A percentile compares a stretch with the other conserved stretches of the same genome.
Evolutionary conservation across 2,888 invertebrate species (phyloP).

Genomic region (Rhagonycha fulva): DNA sequence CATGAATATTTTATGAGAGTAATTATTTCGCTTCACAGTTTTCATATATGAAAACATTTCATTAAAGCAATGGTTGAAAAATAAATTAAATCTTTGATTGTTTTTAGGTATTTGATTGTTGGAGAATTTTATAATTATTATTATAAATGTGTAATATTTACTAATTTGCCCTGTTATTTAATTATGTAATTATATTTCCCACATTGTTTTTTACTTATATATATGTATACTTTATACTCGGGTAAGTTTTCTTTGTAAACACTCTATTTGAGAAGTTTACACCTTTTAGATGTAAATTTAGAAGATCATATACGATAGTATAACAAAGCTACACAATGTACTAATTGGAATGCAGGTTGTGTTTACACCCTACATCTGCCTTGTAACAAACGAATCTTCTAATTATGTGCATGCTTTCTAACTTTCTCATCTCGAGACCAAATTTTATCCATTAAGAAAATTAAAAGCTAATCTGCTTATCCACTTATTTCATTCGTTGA

Average conservation of each 20-base stretch:
- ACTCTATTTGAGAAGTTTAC: conserved; percentile 23
- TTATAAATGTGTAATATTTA: not conserved
- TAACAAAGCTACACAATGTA: conserved; percentile 26
- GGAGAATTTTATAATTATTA: not conserved
- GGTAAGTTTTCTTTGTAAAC: conserved; percentile 23
- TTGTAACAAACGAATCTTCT: conserved; percentile 28
- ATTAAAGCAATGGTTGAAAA: conserved; percentile 11
- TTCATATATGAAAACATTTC: conserved; percentile 30
- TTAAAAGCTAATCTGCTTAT: conserved; percentile 19
- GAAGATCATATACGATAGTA: conserved; percentile 20
- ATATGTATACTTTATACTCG: not conserved
- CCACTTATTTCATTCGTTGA: conserved; percentile 8
- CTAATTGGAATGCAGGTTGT: conserved; percentile 30
- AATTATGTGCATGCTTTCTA: conserved; percentile 28
- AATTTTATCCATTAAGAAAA: conserved; percentile 23
- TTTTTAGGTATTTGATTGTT: not conserved
- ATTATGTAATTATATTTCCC: not conserved
- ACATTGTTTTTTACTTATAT: not conserved
- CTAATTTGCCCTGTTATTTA: not conserved
- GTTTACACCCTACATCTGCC: conserved; percentile 25
- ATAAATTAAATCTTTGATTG: conserved; percentile 4
- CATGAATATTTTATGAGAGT: conserved; percentile 32
- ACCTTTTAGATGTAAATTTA: conserved; percentile 25
- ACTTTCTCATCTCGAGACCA: conserved; percentile 12
- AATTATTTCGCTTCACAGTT: conserved; percentile 31